A percentile compares a stretch with the other conserved stretches of the same genome.
These are phyloP conservation scores for Poeciliopsis occidentalis DNA, from an alignment of 2,113 vertebrate genomes.

Conservation along the genomic window DNA sequence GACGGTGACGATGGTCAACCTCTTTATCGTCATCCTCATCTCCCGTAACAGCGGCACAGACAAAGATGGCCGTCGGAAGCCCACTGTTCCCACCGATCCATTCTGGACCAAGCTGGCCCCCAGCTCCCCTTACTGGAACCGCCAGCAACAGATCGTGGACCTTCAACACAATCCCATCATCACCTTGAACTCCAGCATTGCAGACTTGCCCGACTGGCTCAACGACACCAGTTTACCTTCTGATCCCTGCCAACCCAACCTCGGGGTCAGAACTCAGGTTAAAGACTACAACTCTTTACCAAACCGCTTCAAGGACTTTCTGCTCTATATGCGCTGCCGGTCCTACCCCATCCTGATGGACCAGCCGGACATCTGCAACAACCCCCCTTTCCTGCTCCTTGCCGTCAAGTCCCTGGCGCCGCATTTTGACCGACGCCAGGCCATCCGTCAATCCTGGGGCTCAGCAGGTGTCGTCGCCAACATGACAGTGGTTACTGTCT, in stretches of 20 bases:
- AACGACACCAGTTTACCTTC: slow-evolving; percentile 35
- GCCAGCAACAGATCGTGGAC: slow-evolving; percentile 79
- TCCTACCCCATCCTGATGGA: slow-evolving; percentile 77
- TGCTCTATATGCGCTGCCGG: slow-evolving; percentile 83
- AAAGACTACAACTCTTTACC: slow-evolving; percentile 82
- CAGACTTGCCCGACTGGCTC: slow-evolving; percentile 59
- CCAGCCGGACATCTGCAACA: slow-evolving; percentile 76
- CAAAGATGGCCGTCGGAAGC: slow-evolving; percentile 52
- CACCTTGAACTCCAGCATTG: neutral
- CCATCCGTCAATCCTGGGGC: slow-evolving; percentile 88
- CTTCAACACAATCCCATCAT: slow-evolving; percentile 69
- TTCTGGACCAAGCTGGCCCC: slow-evolving; percentile 75
- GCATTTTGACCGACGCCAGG: slow-evolving; percentile 86
- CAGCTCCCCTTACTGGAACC: slow-evolving; percentile 83
- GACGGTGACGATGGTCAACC: slow-evolving; percentile 73
- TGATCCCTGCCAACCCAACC: slow-evolving; percentile 64
- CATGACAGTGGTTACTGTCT: slow-evolving; percentile 77
- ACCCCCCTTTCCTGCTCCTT: slow-evolving; percentile 82
- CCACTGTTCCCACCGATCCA: slow-evolving; percentile 54
- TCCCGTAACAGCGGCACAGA: slow-evolving; percentile 61
- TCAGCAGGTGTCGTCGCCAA: slow-evolving; percentile 66
- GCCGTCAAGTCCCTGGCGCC: slow-evolving; percentile 86
- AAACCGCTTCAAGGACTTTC: slow-evolving; percentile 80
- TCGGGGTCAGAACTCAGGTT: slow-evolving; percentile 68
- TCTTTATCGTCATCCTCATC: slow-evolving; percentile 80